Base-by-base conservation (phyloP, 1,140 invertebrate species). In the Sminthurinus signatus region DNA sequence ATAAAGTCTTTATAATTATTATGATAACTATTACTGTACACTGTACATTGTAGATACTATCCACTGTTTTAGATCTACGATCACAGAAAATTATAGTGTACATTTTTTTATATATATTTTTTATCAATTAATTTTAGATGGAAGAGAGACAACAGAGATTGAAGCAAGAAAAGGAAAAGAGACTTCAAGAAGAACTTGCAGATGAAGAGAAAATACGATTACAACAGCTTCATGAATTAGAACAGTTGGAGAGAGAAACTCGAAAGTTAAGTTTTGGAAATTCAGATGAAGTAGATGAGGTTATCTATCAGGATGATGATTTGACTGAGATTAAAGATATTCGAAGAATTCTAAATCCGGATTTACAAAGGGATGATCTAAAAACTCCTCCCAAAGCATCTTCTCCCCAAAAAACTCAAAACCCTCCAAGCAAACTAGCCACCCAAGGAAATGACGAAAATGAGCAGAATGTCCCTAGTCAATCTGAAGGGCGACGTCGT, bases 181-280 rank as follows among this genome's bases (percentile, higher is more conserved):
- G 79, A 57, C 69, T 83, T 55, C 76, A 75, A 70, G 86, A 88
- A 73, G 85, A 88, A 75, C 78, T 76, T 58, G 78, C 83, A 67
- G 85, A 87, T 74, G 86, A 87, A 69, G 76, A 84, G 55, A 78
- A 85, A 65, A 83, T 87, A 46, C 79, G 80, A 69, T 79, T 79
- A 64, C 82, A 87, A 72, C 80, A 82, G 67, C 83, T 87, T 73
- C 78, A 82, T 67, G 85, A 87, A 73, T 79, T 78, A 55, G 73
- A 81, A 72, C 78, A 79, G 56, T 67, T 79, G 14, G 78, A 80
- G 55, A 75, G 78, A 31, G 80, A 81, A 39, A 74, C 76, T 27
- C 72, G 72, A 29, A 69, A 62, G 39, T 27, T 57, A 74, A 3
- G 75, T 73, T 36, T 5, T 36, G 32, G 32, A 36, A 36, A 36